A percentile compares a stretch with the other conserved stretches of the same genome.
These are phyloP conservation scores for Neoarius graeffei DNA, from an alignment of 2,113 vertebrate species.

Conservation along the genomic window DNA sequence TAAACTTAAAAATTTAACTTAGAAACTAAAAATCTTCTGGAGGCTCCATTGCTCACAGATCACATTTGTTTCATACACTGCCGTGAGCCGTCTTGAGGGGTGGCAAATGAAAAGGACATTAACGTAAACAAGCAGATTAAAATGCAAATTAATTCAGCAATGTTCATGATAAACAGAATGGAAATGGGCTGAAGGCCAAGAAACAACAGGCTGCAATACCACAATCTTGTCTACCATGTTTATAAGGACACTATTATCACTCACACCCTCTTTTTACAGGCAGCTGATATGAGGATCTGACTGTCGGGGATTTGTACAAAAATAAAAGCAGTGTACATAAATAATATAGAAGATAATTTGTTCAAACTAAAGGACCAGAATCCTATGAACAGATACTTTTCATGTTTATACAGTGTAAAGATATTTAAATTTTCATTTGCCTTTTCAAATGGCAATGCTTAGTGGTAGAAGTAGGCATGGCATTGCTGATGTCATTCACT, in stretches of 20 bases:
- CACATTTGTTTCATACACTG: not conserved
- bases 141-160: slow-evolving; percentile 1
- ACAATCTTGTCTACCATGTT: slow-evolving; percentile 6
- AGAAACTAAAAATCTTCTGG: not conserved
- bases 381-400: slow-evolving; percentile 1
- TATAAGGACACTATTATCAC: slow-evolving; percentile 36
- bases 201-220: slow-evolving; percentile 8
- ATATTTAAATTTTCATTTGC: slow-evolving; percentile 22
- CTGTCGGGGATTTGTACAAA: not conserved
- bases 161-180: slow-evolving; percentile 8
- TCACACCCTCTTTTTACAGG: slow-evolving; percentile 28
- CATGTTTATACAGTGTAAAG: not conserved
- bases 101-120: slow-evolving; percentile 5
- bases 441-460: slow-evolving; percentile 5
- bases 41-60: not conserved
- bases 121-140: slow-evolving; percentile 13
- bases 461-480: not conserved
- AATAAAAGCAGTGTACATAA: slow-evolving; percentile 27
- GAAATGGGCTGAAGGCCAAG: not conserved
- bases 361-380: slow-evolving; percentile 8
- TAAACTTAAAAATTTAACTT: not conserved
- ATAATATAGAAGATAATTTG: slow-evolving; percentile 18
- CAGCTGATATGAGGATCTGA: slow-evolving; percentile 29
- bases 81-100: not conserved
- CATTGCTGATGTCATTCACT: not conserved